Percentiles rank a stretch among this genome's conserved stretches.
phyloP scores from a whole-genome alignment of 1,140 invertebrate genomes.

The Atopsyche davidsoni region DNA sequence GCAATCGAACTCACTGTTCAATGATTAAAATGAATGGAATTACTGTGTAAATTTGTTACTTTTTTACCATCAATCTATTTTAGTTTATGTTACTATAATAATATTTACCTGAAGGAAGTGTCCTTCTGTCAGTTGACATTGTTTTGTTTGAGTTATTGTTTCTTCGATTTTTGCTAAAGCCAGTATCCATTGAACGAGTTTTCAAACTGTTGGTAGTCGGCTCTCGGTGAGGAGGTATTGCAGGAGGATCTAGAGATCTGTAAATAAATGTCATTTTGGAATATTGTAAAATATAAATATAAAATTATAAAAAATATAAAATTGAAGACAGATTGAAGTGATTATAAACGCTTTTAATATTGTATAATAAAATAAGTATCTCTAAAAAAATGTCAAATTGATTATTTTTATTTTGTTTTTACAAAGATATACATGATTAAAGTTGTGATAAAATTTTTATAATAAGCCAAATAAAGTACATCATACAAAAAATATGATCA shows the following conservation, averaged over 20 bases:
- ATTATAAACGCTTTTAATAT: neutral
- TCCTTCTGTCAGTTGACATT: constrained; percentile 59
- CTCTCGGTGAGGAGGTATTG: constrained; percentile 67
- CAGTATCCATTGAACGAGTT: constrained; percentile 73
- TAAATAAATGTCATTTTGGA: constrained; percentile 15
- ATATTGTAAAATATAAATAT: neutral
- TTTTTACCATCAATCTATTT: too few species aligned
- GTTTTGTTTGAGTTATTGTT: constrained; percentile 49
- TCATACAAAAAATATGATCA: too few species aligned
- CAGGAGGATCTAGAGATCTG: constrained; percentile 53
- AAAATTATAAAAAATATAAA: neutral
- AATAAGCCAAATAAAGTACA: too few species aligned
- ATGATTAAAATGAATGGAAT: too few species aligned
- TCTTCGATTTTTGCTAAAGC: constrained; percentile 58
- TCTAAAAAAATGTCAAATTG: too few species aligned
- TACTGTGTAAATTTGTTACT: too few species aligned
- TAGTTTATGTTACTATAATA: too few species aligned
- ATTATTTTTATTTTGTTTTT: too few species aligned
- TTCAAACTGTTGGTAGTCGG: constrained; percentile 64
- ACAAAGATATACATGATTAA: too few species aligned
- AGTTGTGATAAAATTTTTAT: too few species aligned
- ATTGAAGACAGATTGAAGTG: neutral
- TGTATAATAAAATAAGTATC: neutral
- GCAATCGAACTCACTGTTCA: too few species aligned
- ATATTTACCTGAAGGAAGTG: constrained; percentile 58